These are phyloP conservation scores for Calliopum simillimum DNA, from an alignment of 2,888 invertebrate species.

Conservation along the genomic window DNA sequence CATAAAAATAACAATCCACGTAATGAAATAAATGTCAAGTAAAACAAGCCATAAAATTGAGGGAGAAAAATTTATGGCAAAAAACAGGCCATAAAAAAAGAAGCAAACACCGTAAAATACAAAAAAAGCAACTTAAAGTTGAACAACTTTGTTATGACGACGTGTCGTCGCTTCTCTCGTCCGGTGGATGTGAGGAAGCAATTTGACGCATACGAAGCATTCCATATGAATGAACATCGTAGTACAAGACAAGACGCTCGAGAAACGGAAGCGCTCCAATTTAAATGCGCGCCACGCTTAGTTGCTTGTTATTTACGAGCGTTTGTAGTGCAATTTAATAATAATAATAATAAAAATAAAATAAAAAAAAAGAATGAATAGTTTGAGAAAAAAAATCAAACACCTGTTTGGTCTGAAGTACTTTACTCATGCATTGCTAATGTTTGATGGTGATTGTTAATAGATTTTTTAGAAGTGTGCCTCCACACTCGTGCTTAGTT, in stretches of 20 bases:
- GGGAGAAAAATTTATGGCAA: too few relatives aligned
- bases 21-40: constrained; percentile 10
- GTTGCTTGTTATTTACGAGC: neutral
- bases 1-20: neutral
- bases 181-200: neutral
- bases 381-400: too few relatives aligned
- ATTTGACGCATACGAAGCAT: too few relatives aligned
- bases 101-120: neutral
- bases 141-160: neutral
- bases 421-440: too few relatives aligned
- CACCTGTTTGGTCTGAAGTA: too few relatives aligned
- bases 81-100: neutral
- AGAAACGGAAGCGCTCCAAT: constrained; percentile 9
- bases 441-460: too few relatives aligned
- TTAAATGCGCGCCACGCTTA: constrained; percentile 10
- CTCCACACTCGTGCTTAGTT: too few relatives aligned
- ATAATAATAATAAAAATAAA: neutral
- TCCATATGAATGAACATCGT: neutral
- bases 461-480: too few relatives aligned
- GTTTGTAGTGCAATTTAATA: neutral
- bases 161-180: too few relatives aligned
- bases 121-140: neutral
- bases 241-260: neutral
- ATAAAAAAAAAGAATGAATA: neutral
- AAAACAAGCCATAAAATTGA: constrained; percentile 1